A percentile compares a stretch with the other conserved stretches of the same genome.
These are phyloP conservation scores for Setipinna tenuifilis DNA, from an alignment of 2,797 vertebrate species.

Conservation along the genomic window DNA sequence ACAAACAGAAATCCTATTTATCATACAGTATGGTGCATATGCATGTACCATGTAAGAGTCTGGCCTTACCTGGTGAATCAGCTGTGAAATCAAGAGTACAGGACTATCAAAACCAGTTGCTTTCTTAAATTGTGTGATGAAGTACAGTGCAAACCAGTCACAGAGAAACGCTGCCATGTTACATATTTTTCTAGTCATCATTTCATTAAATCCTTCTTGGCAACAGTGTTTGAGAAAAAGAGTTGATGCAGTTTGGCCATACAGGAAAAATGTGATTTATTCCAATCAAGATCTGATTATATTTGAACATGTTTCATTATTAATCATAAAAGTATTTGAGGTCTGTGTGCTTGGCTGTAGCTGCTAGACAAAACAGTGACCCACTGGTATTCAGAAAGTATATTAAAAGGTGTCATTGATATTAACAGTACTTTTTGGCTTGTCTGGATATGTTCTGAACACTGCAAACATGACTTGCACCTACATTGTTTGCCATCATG, in stretches of 20 bases:
- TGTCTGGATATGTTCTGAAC: background rate
- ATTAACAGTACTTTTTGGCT: background rate
- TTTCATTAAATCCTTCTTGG: background rate
- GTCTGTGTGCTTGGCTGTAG: background rate
- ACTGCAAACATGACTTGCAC: background rate
- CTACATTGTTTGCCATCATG: background rate
- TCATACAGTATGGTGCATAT: background rate
- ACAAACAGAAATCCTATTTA: background rate
- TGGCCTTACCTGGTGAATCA: background rate
- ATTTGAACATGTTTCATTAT: background rate
- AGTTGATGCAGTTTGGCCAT: background rate
- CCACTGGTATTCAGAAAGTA: background rate
- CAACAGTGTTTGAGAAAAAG: background rate
- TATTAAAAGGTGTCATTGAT: slow-evolving; percentile 9
- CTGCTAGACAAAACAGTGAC: background rate
- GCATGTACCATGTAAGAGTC: too few species aligned
- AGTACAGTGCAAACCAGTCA: background rate
- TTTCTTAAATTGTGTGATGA: background rate
- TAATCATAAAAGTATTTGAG: background rate
- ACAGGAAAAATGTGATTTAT: background rate
- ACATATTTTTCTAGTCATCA: background rate
- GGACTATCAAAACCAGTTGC: background rate
- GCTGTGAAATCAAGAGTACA: background rate
- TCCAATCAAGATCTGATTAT: slow-evolving; percentile 5
- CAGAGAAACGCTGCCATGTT: background rate